A percentile compares a stretch with the other conserved stretches of the same genome.
phyloP scores from a whole-genome alignment of 2,888 invertebrate species.

The Xanthorhoe designata region DNA sequence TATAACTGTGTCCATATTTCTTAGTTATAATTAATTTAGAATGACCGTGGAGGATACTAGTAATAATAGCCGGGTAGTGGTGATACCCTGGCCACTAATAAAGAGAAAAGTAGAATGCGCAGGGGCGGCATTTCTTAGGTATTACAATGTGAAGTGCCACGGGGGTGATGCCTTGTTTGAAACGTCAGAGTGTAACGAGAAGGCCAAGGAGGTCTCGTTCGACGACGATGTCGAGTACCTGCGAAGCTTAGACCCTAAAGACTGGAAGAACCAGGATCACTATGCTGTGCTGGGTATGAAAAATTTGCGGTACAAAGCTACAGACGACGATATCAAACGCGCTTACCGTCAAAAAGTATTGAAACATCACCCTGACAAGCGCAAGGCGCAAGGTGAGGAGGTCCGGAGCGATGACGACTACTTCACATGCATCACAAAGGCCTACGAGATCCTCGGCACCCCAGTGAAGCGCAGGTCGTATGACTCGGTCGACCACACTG shows the following conservation, averaged over 20 bases:
- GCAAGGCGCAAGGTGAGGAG: conserved; percentile 95
- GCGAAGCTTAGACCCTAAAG: conserved; percentile 95
- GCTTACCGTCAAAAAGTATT: conserved; percentile 93
- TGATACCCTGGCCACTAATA: conserved; percentile 66
- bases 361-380: conserved; percentile 99
- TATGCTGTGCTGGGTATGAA: conserved; percentile 97
- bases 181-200: conserved; percentile 73
- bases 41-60: conserved; percentile 73
- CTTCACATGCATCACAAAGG: conserved; percentile 99
- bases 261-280: conserved; percentile 99
- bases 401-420: conserved; percentile 97
- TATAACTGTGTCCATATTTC: conserved; percentile 67
- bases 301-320: conserved; percentile 92
- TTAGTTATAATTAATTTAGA: conserved; percentile 62
- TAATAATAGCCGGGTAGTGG: conserved; percentile 64
- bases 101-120: conserved; percentile 82
- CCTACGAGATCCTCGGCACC: conserved; percentile 95
- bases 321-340: conserved; percentile 96
- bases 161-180: conserved; percentile 76
- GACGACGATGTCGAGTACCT: conserved; percentile 93
- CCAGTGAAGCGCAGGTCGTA: conserved; percentile 93
- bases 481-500: conserved; percentile 98
- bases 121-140: conserved; percentile 79
- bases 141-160: conserved; percentile 80
- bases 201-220: conserved; percentile 75